A percentile compares a stretch with the other conserved stretches of the same genome.
These are phyloP conservation scores for Synanthedon andrenaeformis DNA, from an alignment of 2,888 invertebrate species.

Conservation along the genomic window DNA sequence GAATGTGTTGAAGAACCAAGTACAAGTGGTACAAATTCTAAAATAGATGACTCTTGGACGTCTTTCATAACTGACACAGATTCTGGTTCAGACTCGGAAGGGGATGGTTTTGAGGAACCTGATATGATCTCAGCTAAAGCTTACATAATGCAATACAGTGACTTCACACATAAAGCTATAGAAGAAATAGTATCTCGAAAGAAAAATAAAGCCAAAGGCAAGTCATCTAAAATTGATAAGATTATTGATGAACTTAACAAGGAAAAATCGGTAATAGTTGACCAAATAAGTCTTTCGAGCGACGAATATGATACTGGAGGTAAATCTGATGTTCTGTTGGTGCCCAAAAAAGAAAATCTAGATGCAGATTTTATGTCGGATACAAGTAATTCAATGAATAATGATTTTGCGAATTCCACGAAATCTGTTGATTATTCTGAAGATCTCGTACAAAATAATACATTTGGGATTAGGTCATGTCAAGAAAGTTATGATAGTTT, in stretches of 20 bases:
- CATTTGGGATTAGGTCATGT: too few species aligned
- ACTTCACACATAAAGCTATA: slow-evolving; percentile 78
- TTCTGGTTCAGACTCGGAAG: slow-evolving; percentile 48
- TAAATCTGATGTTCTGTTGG: slow-evolving; percentile 11
- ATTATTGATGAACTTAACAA: slow-evolving; percentile 46
- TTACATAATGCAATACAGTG: slow-evolving; percentile 83
- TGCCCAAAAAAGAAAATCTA: slow-evolving; percentile 24
- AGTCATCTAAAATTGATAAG: slow-evolving; percentile 28
- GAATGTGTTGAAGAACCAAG: slow-evolving; percentile 46
- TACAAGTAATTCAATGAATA: not conserved
- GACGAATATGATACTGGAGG: slow-evolving; percentile 48
- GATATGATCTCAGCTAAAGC: slow-evolving; percentile 73
- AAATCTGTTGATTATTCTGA: slow-evolving; percentile 6
- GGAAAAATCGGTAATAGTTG: slow-evolving; percentile 43
- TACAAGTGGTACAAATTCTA: slow-evolving; percentile 32
- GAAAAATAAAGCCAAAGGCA: slow-evolving; percentile 24
- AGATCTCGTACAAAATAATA: slow-evolving; percentile 17
- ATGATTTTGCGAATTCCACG: not conserved
- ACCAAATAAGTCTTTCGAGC: slow-evolving; percentile 41
- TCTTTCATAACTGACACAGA: slow-evolving; percentile 53
- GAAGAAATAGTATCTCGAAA: slow-evolving; percentile 59
- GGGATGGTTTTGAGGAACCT: slow-evolving; percentile 45
- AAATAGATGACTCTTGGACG: slow-evolving; percentile 60
- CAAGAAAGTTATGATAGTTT: too few species aligned
- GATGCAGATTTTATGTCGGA: slow-evolving; percentile 1